Evolutionary conservation across 2,888 invertebrate species (phyloP).

Genomic region (Catocala sponsa): DNA sequence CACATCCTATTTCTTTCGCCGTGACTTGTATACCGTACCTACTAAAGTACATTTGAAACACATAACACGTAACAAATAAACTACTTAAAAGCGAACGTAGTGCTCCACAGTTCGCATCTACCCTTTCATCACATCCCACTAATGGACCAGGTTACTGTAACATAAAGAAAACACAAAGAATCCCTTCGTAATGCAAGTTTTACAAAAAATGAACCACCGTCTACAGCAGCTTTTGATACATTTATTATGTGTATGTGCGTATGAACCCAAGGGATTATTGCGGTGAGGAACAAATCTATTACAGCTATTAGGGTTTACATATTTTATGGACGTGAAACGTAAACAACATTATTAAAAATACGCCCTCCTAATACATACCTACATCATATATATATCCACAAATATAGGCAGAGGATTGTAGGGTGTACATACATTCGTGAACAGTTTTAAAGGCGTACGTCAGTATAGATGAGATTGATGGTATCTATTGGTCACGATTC

Average conservation of each 20-base stretch:
- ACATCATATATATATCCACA: too few relatives aligned
- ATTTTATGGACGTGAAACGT: too few relatives aligned
- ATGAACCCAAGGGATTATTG: slow-evolving; percentile 1
- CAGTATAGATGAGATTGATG: too few relatives aligned
- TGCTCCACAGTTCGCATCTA: slow-evolving; percentile 29
- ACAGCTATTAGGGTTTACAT: neutral
- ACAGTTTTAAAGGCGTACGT: too few relatives aligned
- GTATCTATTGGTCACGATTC: too few relatives aligned
- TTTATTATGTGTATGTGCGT: neutral
- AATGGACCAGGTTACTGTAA: slow-evolving; percentile 58
- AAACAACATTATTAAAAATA: too few relatives aligned
- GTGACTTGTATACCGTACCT: neutral
- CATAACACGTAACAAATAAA: slow-evolving; percentile 37
- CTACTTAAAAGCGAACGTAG: slow-evolving; percentile 39
- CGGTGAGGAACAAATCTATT: slow-evolving; percentile 1
- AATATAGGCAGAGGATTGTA: too few relatives aligned
- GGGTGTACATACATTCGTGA: too few relatives aligned
- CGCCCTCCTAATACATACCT: too few relatives aligned
- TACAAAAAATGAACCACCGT: slow-evolving; percentile 53
- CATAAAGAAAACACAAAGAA: slow-evolving; percentile 54
- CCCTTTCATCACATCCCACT: slow-evolving; percentile 54
- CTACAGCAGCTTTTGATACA: slow-evolving; percentile 31
- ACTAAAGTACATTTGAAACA: neutral
- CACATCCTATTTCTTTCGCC: too few relatives aligned
- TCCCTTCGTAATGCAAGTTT: slow-evolving; percentile 32